phyloP scores from a whole-genome alignment of 2,797 vertebrate genomes.

The Sebastes itinus region DNA sequence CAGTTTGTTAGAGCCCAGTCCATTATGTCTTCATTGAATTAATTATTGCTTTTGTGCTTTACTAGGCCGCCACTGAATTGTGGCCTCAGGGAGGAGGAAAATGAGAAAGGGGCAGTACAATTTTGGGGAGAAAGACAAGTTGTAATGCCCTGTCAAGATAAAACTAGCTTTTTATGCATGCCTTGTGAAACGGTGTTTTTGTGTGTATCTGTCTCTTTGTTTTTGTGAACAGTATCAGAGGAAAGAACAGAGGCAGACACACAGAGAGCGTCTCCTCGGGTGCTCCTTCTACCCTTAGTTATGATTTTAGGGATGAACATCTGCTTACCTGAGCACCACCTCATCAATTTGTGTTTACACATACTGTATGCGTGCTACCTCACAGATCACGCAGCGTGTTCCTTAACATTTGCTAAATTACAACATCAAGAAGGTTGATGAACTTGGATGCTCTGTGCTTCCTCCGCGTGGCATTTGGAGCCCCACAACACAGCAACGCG shows the following conservation, averaged over 20 bases:
- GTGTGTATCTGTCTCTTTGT: constrained; percentile 14
- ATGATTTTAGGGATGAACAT: constrained; percentile 38
- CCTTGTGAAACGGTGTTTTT: constrained; percentile 17
- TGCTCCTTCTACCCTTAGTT: constrained; percentile 9
- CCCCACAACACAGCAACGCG: constrained; percentile 12
- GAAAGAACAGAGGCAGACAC: constrained; percentile 16
- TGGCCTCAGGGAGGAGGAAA: not conserved
- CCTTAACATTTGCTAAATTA: constrained; percentile 7
- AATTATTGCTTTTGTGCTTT: constrained; percentile 41
- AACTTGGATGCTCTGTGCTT: constrained; percentile 17
- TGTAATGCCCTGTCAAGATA: constrained; percentile 28
- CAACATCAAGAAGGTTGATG: constrained; percentile 14
- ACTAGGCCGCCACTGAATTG: not conserved
- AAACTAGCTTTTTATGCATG: constrained; percentile 19
- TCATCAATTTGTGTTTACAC: constrained; percentile 42
- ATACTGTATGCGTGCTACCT: not conserved
- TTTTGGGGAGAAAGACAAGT: constrained; percentile 5
- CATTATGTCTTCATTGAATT: constrained; percentile 37
- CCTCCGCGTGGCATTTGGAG: not conserved
- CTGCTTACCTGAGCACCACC: constrained; percentile 40
- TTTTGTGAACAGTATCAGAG: constrained; percentile 4
- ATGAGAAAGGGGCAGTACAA: not conserved
- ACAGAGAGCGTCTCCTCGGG: not conserved
- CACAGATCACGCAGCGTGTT: constrained; percentile 31
- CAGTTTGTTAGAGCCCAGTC: constrained; percentile 10